Evolutionary conservation across 2,113 vertebrate species (phyloP).

Genomic region (Syngnathus typhle): DNA sequence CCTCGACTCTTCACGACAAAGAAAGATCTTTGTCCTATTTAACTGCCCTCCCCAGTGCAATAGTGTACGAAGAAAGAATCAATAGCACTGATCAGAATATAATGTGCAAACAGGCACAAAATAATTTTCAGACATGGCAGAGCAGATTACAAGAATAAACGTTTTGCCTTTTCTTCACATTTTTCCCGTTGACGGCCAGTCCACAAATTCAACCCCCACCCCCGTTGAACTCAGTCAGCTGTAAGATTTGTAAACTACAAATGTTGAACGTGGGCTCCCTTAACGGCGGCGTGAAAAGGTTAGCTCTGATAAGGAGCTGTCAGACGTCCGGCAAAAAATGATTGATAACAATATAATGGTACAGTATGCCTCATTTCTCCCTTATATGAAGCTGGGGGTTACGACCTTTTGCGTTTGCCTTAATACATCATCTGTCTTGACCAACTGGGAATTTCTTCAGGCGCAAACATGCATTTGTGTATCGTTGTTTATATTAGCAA

Average conservation of each 20-base stretch:
- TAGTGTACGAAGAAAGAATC: constrained; percentile 17
- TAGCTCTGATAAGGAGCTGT: constrained; percentile 99
- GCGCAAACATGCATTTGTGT: constrained; percentile 53
- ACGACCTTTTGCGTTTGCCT: constrained; percentile 80
- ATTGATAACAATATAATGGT: constrained; percentile 97
- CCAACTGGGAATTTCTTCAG: constrained; percentile 80
- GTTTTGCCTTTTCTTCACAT: background rate
- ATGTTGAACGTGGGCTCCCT: constrained; percentile 93
- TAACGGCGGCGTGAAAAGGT: constrained; percentile 99
- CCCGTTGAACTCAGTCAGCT: constrained; percentile 91
- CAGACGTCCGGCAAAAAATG: constrained; percentile 87
- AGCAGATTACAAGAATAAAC: constrained; percentile 32
- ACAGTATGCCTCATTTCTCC: constrained; percentile 98
- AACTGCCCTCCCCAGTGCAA: constrained; percentile 3
- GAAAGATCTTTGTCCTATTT: constrained; percentile 7
- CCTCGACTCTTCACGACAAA: too few species aligned
- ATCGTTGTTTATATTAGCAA: too few species aligned
- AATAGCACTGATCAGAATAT: constrained; percentile 25
- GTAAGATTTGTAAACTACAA: constrained; percentile 96
- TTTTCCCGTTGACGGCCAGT: constrained; percentile 35
- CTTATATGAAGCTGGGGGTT: constrained; percentile 84
- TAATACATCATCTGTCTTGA: constrained; percentile 87
- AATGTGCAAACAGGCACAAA: constrained; percentile 13
- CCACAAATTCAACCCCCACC: constrained; percentile 61
- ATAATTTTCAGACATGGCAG: constrained; percentile 13